Evolutionary conservation across 2,797 vertebrate genomes (phyloP), one percentile per base, ranked within the genome.

Genomic region (Myotis findleyi): DNA sequence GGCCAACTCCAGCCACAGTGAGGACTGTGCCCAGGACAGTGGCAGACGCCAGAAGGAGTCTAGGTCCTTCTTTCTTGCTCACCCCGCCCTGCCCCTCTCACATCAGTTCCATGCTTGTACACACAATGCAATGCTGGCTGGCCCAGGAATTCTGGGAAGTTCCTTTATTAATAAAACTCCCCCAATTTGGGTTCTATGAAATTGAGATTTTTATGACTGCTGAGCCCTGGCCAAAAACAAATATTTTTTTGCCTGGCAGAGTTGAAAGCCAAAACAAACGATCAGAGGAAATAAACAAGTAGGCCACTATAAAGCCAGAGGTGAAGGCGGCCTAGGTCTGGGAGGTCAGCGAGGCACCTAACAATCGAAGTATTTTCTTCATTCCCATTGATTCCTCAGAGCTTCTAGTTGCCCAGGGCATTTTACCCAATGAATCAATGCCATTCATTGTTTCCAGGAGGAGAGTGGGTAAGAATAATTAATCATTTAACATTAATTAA

Each of bases 361-460:
- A 8, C 49, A 73, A 57, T 27, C 27, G 12, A n/a, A 72, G 14
- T 30, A 3, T 38, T 81, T 90, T 53, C 41, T 44, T 49, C 53
- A 53, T 68, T 64, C 21, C 33, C 44, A 18, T 9, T 17, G 41
- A 72, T 51, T 73, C 18, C 30, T 83, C 57, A n/a, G 7, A 79
- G n/a, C 66, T 87, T 89, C 53, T 36, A 18, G 18, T 62, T 53
- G 36, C 12, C 75, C 59, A 27, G 10, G 36, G 41, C 18, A 77
- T 69, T 30, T 7, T 6, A 44, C 8, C 7, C 23, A 47, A 23
- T 18, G 51, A 87, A 49, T 92, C 55, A 69, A 38, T 44, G 64
- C 7, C 75, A 82, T 69, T 81, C 38, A 36, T 80, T 91, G 33
- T 89, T 93, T 84, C 38, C 27, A 80, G 62, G n/a, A 85, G 20